phyloP scores from a whole-genome alignment of 92 coral and sea anemone species.

The Chrysogorgia sp. region DNA sequence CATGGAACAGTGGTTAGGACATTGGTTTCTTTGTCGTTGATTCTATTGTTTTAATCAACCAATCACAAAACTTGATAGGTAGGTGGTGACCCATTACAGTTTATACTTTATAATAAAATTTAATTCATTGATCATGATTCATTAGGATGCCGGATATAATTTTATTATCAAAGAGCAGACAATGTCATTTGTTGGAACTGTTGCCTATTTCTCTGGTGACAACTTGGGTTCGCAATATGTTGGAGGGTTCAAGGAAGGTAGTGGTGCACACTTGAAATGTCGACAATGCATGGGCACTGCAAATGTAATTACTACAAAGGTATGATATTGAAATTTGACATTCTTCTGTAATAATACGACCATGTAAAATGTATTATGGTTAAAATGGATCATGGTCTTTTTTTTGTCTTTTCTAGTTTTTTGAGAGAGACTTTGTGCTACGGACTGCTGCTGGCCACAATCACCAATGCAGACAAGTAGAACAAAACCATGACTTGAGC shows the following conservation, averaged over 20 bases:
- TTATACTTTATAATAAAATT: too few species aligned
- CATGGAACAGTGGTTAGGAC: too few species aligned
- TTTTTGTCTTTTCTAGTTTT: constrained; percentile 1
- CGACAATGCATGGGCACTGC: neutral
- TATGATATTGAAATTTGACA: neutral
- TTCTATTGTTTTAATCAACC: too few species aligned
- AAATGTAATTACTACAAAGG: neutral
- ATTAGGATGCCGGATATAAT: neutral
- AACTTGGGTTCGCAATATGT: too few species aligned
- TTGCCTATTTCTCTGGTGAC: neutral
- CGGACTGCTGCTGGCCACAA: too few species aligned
- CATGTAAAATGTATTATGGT: constrained; percentile 11
- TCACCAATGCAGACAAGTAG: neutral
- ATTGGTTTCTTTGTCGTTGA: too few species aligned
- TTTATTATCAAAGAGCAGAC: constrained; percentile 6
- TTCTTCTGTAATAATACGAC: neutral
- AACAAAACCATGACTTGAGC: constrained; percentile 15
- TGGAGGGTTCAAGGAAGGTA: constrained; percentile 19
- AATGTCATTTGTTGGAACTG: neutral
- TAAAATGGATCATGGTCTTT: constrained; percentile 9
- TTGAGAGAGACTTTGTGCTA: constrained; percentile 16
- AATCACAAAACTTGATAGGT: too few species aligned
- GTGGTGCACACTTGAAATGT: constrained; percentile 10
- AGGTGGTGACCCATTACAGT: too few species aligned
- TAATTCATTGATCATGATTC: too few species aligned